Evolutionary conservation across 2,888 invertebrate species (phyloP).

Genomic region (Cistogaster globosa): DNA sequence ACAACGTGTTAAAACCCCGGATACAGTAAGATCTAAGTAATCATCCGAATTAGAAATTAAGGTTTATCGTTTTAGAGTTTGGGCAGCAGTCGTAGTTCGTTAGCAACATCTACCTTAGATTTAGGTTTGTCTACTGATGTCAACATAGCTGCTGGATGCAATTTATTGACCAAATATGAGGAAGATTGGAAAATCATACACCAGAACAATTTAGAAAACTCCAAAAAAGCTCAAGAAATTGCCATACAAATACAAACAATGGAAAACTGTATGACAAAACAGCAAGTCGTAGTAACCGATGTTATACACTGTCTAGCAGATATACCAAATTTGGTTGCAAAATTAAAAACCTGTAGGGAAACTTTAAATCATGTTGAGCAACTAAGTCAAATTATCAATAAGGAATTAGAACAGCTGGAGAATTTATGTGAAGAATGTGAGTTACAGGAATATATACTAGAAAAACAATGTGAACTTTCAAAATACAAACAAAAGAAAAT

Average conservation of each 20-base stretch:
- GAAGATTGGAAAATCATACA: constrained; percentile 87
- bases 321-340: constrained; percentile 80
- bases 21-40: constrained; percentile 23
- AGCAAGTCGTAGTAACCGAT: constrained; percentile 78
- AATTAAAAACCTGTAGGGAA: constrained; percentile 81
- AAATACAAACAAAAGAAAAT: constrained; percentile 87
- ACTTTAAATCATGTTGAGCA: constrained; percentile 83
- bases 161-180: constrained; percentile 86
- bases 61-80: constrained; percentile 56
- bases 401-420: constrained; percentile 85
- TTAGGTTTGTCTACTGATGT: constrained; percentile 78
- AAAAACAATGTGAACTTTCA: constrained; percentile 86
- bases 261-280: constrained; percentile 76
- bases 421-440: constrained; percentile 87
- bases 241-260: constrained; percentile 83
- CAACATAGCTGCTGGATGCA: constrained; percentile 86
- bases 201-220: constrained; percentile 86
- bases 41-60: neutral
- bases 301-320: constrained; percentile 77
- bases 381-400: constrained; percentile 85
- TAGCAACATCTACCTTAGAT: constrained; percentile 60
- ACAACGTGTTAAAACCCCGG: constrained; percentile 56
- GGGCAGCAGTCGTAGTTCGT: constrained; percentile 63
- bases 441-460: constrained; percentile 86
- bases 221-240: constrained; percentile 83